Conservation (phyloP, 1,140 invertebrate species). For the Lordiphosa collinella region DNA sequence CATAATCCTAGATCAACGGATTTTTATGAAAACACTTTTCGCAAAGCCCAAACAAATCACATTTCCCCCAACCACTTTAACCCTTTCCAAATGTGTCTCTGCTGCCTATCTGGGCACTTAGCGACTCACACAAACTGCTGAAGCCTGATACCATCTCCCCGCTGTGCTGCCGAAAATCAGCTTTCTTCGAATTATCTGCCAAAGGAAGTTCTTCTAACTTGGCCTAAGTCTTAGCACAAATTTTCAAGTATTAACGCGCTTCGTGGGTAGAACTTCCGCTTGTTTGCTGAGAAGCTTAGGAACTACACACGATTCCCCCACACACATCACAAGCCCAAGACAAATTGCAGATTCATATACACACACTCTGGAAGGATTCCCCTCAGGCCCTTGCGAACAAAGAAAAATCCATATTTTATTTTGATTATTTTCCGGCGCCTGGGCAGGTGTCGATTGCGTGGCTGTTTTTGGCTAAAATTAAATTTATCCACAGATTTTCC, state of each 20-base stretch:
- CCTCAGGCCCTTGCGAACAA: conserved; percentile 42
- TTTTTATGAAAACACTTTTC: too few relatives aligned
- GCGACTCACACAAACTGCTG: conserved; percentile 10
- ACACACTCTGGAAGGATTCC: conserved; percentile 29
- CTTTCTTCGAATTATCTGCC: conserved; percentile 53
- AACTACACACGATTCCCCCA: conserved; percentile 16
- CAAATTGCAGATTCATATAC: conserved; percentile 76
- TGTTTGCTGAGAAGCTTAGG: conserved; percentile 64
- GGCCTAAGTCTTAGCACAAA: conserved; percentile 56
- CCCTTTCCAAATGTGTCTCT: too few relatives aligned
- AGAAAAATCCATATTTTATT: conserved; percentile 76
- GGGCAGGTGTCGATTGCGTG: conserved; percentile 71
- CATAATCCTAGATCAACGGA: too few relatives aligned
- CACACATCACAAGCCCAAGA: conserved; percentile 38
- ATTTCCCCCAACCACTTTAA: too few relatives aligned
- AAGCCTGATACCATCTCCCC: conserved; percentile 5
- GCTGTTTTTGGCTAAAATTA: conserved; percentile 52
- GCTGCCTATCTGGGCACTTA: background rate
- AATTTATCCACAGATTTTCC: conserved; percentile 52
- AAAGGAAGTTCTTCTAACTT: conserved; percentile 8
- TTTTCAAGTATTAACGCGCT: conserved; percentile 65
- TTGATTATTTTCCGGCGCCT: conserved; percentile 72
- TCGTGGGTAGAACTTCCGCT: conserved; percentile 61
- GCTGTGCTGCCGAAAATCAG: conserved; percentile 35
- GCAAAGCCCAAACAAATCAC: too few relatives aligned